Base-by-base conservation (phyloP, 92 coral and sea anemone genomes). In the Metridium senile region DNA sequence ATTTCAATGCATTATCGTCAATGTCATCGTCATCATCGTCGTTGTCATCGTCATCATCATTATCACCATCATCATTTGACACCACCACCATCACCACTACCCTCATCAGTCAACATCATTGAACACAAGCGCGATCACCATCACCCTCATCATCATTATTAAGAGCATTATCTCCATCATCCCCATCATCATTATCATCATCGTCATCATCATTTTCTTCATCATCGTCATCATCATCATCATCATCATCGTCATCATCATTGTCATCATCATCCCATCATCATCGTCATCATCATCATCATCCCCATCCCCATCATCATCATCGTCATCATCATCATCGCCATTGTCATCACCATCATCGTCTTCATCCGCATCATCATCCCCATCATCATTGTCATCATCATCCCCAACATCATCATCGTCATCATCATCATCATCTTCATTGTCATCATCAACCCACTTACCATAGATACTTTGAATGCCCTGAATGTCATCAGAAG, bases 401-500 rank as follows among this genome's bases (percentile, higher is more conserved):
- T 13, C 49, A 39, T 13, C 49, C 6, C 49, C 6, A 39, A 4
- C 49, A 39, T 39, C 49, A 4, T 39, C 13, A 39, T 13, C 49
- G 13, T 13, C 49, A 13, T 39, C 49, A 39, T 39, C 49, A 39
- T 39, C 49, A 39, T 39, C 49, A 39, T 39, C 6, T 4, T 33
- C 20, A 21, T 18, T 13, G 1, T 11, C 1, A 13, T 20, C 26
- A n/a, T 19, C 31, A 22, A 1, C 49, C 49, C 49, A 39, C 65
- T 35, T 79, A 87, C 98, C 97, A 66, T 79, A 87, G 11, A 81
- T 66, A 1, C 27, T 23, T 1, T 79, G 89, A 25, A 84, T 74
- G 18, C 85, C 89, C 0, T 28, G 23, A 57, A 86, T 80, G 68
- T 94, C 98, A 58, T 92, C 97, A 11, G 68, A 59, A 21, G 58